Conservation (phyloP, 2,113 vertebrate species). For the Gymnocephalus cernua region DNA sequence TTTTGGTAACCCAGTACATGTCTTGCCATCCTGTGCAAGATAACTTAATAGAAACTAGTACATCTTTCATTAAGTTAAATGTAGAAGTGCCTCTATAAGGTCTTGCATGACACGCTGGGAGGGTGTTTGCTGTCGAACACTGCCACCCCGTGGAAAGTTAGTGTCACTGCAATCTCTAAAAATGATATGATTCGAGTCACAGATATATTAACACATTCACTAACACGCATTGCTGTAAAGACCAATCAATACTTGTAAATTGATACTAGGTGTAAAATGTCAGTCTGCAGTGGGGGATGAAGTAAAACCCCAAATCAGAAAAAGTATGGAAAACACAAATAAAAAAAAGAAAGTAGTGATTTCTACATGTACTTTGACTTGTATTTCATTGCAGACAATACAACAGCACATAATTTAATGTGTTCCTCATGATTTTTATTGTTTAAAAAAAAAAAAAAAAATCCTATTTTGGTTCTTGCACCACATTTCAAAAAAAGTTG, state of each 20-base stretch:
- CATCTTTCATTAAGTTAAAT: neutral
- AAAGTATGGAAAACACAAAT: too few relatives aligned
- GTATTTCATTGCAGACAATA: too few relatives aligned
- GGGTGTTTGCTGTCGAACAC: slow-evolving; percentile 34
- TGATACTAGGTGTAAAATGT: neutral
- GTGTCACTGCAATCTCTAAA: slow-evolving; percentile 28
- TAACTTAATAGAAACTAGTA: neutral
- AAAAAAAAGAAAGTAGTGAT: too few relatives aligned
- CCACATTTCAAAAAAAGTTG: too few relatives aligned
- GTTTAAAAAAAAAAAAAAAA: too few relatives aligned
- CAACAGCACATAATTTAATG: too few relatives aligned
- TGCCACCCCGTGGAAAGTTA: slow-evolving; percentile 44
- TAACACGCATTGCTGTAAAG: neutral
- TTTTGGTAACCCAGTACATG: neutral
- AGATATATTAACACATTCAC: neutral
- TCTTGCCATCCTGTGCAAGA: neutral
- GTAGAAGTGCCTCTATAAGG: too few relatives aligned
- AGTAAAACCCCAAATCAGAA: too few relatives aligned
- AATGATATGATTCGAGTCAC: neutral
- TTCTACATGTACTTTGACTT: too few relatives aligned
- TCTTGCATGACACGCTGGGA: neutral
- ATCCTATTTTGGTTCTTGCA: too few relatives aligned
- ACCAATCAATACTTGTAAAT: neutral
- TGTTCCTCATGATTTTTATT: too few relatives aligned
- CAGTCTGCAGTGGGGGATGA: neutral